A percentile compares a stretch with the other conserved stretches of the same genome.
Evolutionary conservation across 2,113 vertebrate genomes (phyloP).

Genomic region (Peromyscus californicus): DNA sequence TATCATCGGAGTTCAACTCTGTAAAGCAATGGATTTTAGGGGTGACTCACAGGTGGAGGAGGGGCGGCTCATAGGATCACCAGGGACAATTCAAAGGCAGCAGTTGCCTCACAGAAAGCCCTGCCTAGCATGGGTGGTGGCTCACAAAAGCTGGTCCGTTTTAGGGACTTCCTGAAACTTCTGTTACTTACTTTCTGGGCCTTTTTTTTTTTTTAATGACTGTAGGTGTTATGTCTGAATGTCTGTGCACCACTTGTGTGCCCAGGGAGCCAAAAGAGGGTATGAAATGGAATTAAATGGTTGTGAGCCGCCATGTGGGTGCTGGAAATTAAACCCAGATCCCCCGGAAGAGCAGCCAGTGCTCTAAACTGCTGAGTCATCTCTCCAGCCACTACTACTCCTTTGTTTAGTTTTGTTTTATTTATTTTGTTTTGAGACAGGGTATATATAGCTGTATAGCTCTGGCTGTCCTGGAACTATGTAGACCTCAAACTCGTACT

Average conservation of each 20-base stretch:
- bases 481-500: no score
- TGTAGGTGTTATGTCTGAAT: no score
- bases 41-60: not conserved
- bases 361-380: not conserved
- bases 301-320: not conserved
- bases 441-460: no score
- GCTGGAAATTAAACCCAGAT: not conserved
- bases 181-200: not conserved
- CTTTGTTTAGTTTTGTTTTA: not conserved
- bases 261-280: not conserved
- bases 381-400: not conserved
- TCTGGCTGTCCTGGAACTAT: no score
- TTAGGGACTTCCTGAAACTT: not conserved
- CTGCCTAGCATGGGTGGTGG: not conserved
- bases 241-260: no score
- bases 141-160: not conserved
- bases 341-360: not conserved
- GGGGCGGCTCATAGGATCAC: not conserved
- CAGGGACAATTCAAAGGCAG: not conserved
- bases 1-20: not conserved
- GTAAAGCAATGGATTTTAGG: not conserved
- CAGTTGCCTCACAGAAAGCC: not conserved
- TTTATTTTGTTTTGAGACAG: not conserved
- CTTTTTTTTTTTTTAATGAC: not conserved
- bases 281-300: not conserved